Percentiles rank a stretch among this genome's conserved stretches.
Evolutionary conservation across 2,888 invertebrate species (phyloP).

Genomic region (Oxyscelio sp.): DNA sequence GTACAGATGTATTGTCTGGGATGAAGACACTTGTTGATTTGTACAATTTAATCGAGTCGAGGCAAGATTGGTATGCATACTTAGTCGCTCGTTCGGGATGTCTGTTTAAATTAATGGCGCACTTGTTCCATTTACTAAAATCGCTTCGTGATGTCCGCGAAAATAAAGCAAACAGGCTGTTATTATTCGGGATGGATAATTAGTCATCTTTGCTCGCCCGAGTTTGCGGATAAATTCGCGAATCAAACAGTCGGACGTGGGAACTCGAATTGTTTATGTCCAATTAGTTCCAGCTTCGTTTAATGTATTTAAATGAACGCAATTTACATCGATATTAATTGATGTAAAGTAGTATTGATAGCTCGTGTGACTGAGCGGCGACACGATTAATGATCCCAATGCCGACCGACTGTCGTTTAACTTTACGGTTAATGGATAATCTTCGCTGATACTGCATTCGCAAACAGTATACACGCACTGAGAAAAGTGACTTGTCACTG

Average conservation of each 20-base stretch:
- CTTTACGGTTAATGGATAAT: conserved; percentile 59
- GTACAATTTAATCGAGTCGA: conserved; percentile 60
- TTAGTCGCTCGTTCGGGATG: conserved; percentile 31
- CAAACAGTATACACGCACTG: conserved; percentile 19
- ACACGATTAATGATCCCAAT: conserved; percentile 29
- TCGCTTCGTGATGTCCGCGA: not conserved
- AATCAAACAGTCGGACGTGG: not conserved
- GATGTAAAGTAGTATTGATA: conserved; percentile 47
- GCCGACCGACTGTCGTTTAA: conserved; percentile 34
- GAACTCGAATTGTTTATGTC: conserved; percentile 36
- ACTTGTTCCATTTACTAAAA: conserved; percentile 51
- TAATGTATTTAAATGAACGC: conserved; percentile 43
- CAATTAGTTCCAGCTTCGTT: conserved; percentile 17
- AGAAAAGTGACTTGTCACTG: conserved; percentile 24
- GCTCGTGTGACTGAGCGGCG: conserved; percentile 32
- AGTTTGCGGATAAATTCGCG: not conserved
- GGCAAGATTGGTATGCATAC: conserved; percentile 54
- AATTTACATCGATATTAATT: conserved; percentile 49
- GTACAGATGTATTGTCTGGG: conserved; percentile 32
- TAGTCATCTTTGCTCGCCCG: not conserved
- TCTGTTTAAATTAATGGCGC: conserved; percentile 46
- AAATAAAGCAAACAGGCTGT: conserved; percentile 11
- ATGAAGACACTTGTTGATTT: conserved; percentile 64
- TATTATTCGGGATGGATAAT: not conserved
- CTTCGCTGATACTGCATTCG: conserved; percentile 45